Conservation (phyloP, 2,888 invertebrate species). For the Theristus sp. region DNA sequence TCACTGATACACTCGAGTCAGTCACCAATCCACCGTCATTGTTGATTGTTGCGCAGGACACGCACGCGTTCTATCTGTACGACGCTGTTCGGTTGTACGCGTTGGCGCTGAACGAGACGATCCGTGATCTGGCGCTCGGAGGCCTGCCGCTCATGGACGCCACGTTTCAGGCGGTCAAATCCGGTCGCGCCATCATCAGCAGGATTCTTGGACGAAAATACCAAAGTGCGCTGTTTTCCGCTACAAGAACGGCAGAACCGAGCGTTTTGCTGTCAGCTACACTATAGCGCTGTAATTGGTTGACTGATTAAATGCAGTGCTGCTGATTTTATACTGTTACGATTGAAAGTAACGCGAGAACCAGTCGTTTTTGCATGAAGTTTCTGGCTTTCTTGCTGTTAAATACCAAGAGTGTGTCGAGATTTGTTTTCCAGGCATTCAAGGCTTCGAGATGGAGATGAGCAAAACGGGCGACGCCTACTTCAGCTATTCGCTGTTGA, state of each 20-base stretch:
- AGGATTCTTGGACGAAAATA: not conserved
- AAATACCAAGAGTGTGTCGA: not conserved
- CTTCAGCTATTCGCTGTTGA: conserved; percentile 66
- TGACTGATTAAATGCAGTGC: too few relatives aligned
- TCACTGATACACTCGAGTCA: too few relatives aligned
- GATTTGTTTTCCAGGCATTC: conserved; percentile 48
- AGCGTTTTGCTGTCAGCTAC: not conserved
- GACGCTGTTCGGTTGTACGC: conserved; percentile 75
- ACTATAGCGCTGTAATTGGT: too few relatives aligned
- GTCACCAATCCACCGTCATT: too few relatives aligned
- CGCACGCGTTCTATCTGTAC: conserved; percentile 56
- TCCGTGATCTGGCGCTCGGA: conserved; percentile 31
- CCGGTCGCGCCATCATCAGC: not conserved
- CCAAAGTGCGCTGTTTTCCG: not conserved
- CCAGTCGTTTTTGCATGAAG: too few relatives aligned
- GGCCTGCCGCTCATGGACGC: too few relatives aligned
- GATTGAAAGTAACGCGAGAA: too few relatives aligned
- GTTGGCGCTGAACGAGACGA: conserved; percentile 52
- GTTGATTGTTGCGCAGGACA: too few relatives aligned
- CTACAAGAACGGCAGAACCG: too few relatives aligned
- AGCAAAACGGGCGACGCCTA: conserved; percentile 69
- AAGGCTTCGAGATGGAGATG: conserved; percentile 68
- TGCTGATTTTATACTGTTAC: too few relatives aligned
- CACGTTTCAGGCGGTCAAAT: not conserved
- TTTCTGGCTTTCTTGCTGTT: too few relatives aligned